Percentiles rank a stretch among this genome's conserved stretches.
phyloP scores from a whole-genome alignment of 2,113 vertebrate genomes.

The Regulus satrapa region DNA sequence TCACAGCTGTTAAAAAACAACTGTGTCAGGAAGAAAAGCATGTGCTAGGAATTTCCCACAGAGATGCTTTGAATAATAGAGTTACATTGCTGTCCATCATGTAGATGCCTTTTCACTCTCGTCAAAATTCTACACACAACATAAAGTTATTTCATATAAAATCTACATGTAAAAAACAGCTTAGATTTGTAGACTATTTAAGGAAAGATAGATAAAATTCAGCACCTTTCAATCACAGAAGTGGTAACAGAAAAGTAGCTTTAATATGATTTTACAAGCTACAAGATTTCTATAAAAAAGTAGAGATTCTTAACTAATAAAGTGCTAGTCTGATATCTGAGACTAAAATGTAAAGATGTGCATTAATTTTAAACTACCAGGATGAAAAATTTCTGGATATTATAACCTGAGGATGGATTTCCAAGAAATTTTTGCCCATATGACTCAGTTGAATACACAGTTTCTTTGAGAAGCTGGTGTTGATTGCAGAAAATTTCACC shows the following conservation, averaged over 20 bases:
- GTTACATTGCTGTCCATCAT: background rate
- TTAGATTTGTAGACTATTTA: background rate
- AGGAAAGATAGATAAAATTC: background rate
- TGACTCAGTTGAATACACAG: background rate
- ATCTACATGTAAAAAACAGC: background rate
- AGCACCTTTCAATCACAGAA: background rate
- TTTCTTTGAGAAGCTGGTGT: background rate
- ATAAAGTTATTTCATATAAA: background rate
- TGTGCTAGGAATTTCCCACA: background rate
- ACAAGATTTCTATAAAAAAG: background rate
- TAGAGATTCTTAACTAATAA: background rate
- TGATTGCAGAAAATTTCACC: background rate
- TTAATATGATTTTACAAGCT: background rate
- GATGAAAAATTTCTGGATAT: background rate
- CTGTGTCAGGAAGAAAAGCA: slow-evolving; percentile 6
- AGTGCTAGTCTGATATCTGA: background rate
- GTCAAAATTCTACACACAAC: background rate
- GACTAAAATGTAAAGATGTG: background rate
- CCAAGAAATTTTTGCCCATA: background rate
- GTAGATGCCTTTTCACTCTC: background rate
- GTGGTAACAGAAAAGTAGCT: background rate
- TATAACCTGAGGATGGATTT: background rate
- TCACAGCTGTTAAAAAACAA: background rate
- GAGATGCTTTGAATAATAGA: background rate
- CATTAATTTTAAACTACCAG: background rate